Evolutionary conservation across 2,797 vertebrate species (phyloP), one percentile per base, ranked within the genome.

Genomic region (Platalea minor): DNA sequence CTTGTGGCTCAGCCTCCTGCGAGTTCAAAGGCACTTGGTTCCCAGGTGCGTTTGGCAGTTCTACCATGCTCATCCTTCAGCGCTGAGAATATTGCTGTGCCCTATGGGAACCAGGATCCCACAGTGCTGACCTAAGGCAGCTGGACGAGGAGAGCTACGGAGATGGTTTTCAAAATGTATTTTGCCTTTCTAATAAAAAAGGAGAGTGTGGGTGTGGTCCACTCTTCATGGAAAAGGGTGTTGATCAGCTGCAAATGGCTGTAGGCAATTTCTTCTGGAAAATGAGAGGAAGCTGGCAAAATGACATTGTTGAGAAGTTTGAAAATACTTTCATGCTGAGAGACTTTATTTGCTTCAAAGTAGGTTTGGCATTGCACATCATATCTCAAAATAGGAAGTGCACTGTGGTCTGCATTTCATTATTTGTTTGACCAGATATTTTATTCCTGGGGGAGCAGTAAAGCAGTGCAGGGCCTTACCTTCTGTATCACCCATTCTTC

Each of bases 81-180:
- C 19, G 13, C 48, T 28, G n/a, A 43, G 25, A 29, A 41, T 45
- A 15, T 25, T 65, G 31, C 61, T n/a, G 0, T 63, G 59, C 35
- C 28, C 26, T 26, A 0, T 19, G 24, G 17, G 23, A 20, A n/a
- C 21, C 51, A 25, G 29, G 37, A 61, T 65, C 21, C 64, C 21
- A 5, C 31, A 5, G 28, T 64, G 37, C 74, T 76, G 59, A 65
- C 39, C 21, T 37, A 59, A 67, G 57, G 37, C 45, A 67, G 8
- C 19, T 63, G 48, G 7, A 11, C 0, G 0, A 79, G n/a, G n/a
- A 46, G 19, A 83, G 6, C 5, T 26, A 3, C 0, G 0, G 37
- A 76, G 50, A 12, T 64, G 7, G 9, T 53, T 94, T 77, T 76
- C 51, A 39, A 60, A 45, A 57, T 28, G 31, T 26, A 7, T 74